Conservation (phyloP, 1,140 invertebrate genomes). For the Macrocentrus cingulum region DNA sequence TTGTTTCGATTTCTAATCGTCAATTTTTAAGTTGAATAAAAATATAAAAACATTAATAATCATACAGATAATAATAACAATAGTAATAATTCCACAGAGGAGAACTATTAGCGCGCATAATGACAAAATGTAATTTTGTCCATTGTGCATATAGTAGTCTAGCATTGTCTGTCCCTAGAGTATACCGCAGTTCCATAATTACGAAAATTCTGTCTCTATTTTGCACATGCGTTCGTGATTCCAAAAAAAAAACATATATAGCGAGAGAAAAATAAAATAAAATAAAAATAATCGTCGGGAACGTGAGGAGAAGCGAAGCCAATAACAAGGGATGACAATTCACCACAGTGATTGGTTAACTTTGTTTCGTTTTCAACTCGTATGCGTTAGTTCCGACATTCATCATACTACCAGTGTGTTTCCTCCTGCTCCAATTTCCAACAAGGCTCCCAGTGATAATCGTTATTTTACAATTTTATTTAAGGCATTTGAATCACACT, state of each 20-base stretch:
- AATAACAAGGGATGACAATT: conserved; percentile 39
- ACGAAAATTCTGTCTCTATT: conserved; percentile 41
- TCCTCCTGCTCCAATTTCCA: background rate
- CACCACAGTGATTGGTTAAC: conserved; percentile 46
- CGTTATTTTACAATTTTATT: background rate
- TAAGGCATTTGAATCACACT: background rate
- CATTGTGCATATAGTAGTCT: background rate
- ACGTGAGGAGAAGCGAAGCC: conserved; percentile 31
- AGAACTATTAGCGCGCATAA: conserved; percentile 60
- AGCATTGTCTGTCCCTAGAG: conserved; percentile 41
- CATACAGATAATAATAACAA: too few species aligned
- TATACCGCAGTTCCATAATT: conserved; percentile 48
- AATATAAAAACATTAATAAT: too few species aligned
- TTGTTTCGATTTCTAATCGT: too few species aligned
- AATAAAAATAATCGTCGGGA: conserved; percentile 38
- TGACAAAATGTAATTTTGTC: conserved; percentile 53
- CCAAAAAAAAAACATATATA: conserved; percentile 28
- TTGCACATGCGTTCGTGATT: conserved; percentile 23
- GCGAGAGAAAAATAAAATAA: background rate
- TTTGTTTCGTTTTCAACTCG: conserved; percentile 41
- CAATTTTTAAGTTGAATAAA: too few species aligned
- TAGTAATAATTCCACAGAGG: conserved; percentile 31
- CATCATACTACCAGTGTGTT: conserved; percentile 37
- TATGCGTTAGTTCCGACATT: conserved; percentile 47
- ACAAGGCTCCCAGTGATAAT: too few species aligned